A percentile compares a stretch with the other conserved stretches of the same genome.
These are phyloP conservation scores for Barypeithes pellucidus DNA, from an alignment of 2,888 invertebrate species.

Conservation along the genomic window DNA sequence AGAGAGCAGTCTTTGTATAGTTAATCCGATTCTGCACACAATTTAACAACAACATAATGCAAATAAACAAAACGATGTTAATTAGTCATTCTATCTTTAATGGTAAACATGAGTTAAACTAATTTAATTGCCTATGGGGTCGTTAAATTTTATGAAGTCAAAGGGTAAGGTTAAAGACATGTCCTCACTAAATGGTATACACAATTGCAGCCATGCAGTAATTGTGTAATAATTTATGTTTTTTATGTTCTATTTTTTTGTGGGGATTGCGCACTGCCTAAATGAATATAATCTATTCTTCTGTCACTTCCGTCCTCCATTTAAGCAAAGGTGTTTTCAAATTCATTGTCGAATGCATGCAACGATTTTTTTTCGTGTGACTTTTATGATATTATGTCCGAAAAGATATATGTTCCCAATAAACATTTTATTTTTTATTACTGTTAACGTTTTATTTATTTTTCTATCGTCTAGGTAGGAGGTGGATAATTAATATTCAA, in stretches of 20 bases:
- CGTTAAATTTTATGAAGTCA: background rate
- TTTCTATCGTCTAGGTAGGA: background rate
- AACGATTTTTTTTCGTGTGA: too few species aligned
- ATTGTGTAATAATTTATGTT: too few species aligned
- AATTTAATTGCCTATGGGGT: constrained; percentile 12
- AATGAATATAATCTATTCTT: too few species aligned
- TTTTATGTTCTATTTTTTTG: too few species aligned
- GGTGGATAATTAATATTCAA: constrained; percentile 17
- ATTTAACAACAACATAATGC: constrained; percentile 7
- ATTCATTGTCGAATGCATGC: too few species aligned
- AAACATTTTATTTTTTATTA: too few species aligned
- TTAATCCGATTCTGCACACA: background rate
- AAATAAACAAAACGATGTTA: constrained; percentile 32
- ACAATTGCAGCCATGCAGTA: background rate
- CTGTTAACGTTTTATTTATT: background rate
- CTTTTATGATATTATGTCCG: too few species aligned
- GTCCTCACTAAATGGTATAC: background rate
- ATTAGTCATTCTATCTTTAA: constrained; percentile 18
- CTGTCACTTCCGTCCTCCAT: too few species aligned
- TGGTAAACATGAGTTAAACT: constrained; percentile 6
- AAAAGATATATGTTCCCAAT: too few species aligned
- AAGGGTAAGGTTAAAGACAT: constrained; percentile 3
- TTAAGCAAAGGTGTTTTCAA: too few species aligned
- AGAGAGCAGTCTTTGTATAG: too few species aligned
- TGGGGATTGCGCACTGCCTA: too few species aligned